Evolutionary conservation across 2,888 invertebrate genomes (phyloP).

Genomic region (Glaucopsyche alexis): DNA sequence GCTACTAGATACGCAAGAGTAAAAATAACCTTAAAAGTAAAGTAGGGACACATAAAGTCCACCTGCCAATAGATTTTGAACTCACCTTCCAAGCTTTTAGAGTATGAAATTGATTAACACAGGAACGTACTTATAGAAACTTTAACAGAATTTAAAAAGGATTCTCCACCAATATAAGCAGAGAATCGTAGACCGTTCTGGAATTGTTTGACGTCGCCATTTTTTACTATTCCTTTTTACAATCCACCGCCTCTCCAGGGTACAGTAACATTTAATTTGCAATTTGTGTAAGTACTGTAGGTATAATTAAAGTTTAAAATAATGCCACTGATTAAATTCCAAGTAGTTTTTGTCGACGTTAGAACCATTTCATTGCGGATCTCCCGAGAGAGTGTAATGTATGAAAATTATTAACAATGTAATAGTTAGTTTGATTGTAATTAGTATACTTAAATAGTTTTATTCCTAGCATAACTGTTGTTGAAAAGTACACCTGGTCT

Average conservation of each 20-base stretch:
- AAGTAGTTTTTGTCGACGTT: not conserved
- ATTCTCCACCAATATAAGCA: conserved; percentile 49
- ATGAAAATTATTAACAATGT: not conserved
- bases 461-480: too few relatives aligned
- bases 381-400: not conserved
- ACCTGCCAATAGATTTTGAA: conserved; percentile 27
- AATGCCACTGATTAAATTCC: conserved; percentile 52
- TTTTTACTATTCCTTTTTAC: conserved; percentile 56
- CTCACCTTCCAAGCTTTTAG: conserved; percentile 21
- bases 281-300: conserved; percentile 72
- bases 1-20: conserved; percentile 46
- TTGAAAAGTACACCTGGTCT: too few relatives aligned
- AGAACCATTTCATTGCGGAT: not conserved
- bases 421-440: not conserved
- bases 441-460: too few relatives aligned
- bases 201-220: conserved; percentile 60
- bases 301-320: conserved; percentile 72
- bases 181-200: conserved; percentile 54
- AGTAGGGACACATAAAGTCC: conserved; percentile 21
- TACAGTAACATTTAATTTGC: conserved; percentile 58
- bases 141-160: conserved; percentile 31
- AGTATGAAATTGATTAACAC: conserved; percentile 12
- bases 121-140: conserved; percentile 11
- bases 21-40: conserved; percentile 35
- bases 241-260: conserved; percentile 48